Evolutionary conservation across 2,113 vertebrate species (phyloP).

Genomic region (Athene cunicularia): DNA sequence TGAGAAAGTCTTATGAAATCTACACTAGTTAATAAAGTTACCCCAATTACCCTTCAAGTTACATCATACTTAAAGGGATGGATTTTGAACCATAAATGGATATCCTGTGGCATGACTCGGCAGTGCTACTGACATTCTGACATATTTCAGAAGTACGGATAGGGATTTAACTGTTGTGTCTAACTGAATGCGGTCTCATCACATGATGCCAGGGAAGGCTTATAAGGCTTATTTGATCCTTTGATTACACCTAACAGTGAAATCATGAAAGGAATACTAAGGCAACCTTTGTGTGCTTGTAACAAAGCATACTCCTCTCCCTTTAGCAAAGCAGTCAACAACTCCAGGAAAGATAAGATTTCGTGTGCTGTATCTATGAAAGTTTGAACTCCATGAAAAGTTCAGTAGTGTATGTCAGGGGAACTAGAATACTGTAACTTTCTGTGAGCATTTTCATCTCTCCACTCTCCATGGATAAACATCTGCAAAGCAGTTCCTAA

Average conservation of each 20-base stretch:
- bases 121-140: neutral
- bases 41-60: neutral
- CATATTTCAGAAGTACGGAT: neutral
- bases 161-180: neutral
- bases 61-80: neutral
- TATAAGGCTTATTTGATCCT: neutral
- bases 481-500: neutral
- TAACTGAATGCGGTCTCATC: neutral
- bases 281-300: neutral
- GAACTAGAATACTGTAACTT: neutral
- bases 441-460: neutral
- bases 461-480: neutral
- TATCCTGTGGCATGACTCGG: neutral
- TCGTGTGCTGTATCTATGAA: neutral
- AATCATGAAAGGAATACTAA: neutral
- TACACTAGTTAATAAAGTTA: neutral
- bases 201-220: neutral
- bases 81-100: neutral
- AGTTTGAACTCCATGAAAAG: neutral
- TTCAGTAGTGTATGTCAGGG: neutral
- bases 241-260: neutral
- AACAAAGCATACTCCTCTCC: neutral
- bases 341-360: neutral
- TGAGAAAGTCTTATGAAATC: neutral
- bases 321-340: neutral